phyloP scores from a whole-genome alignment of 1,140 invertebrate genomes.

The Drosophila sechellia region DNA sequence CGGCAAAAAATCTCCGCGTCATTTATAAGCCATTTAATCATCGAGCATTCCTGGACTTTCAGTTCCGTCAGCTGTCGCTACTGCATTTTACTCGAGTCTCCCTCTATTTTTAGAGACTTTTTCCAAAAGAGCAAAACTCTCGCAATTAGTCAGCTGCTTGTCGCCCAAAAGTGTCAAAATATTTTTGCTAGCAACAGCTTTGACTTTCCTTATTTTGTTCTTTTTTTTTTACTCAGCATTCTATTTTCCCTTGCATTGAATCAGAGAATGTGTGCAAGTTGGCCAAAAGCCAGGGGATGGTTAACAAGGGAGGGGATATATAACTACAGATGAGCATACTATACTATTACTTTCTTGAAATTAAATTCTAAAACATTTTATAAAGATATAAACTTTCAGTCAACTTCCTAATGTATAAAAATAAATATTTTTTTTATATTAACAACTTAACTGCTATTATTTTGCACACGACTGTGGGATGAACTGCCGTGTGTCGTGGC shows the following conservation, averaged over 20 bases:
- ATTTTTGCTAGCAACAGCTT: conserved; percentile 58
- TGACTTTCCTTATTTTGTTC: conserved; percentile 24
- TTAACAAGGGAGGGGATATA: neutral
- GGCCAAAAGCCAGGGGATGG: conserved; percentile 26
- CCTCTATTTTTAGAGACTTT: conserved; percentile 23
- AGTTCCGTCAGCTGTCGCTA: conserved; percentile 67
- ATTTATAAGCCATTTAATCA: conserved; percentile 78
- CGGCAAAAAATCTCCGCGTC: conserved; percentile 48
- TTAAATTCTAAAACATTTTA: no score
- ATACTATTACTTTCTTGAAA: neutral
- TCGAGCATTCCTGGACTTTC: conserved; percentile 41
- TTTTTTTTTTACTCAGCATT: conserved; percentile 34
- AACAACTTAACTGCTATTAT: neutral
- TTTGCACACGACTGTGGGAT: conserved; percentile 5
- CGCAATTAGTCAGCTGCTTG: conserved; percentile 77
- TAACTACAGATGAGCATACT: neutral
- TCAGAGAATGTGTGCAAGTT: conserved; percentile 40
- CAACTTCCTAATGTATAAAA: neutral
- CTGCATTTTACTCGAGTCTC: conserved; percentile 49
- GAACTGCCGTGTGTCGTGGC: conserved; percentile 48
- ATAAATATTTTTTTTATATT: no score
- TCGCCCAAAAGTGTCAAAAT: conserved; percentile 75
- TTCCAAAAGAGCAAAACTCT: conserved; percentile 47
- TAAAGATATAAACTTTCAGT: neutral
- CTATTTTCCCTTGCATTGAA: conserved; percentile 48